A percentile compares a stretch with the other conserved stretches of the same genome.
Conservation (phyloP, 2,113 vertebrate genomes). For the Podiceps cristatus region DNA sequence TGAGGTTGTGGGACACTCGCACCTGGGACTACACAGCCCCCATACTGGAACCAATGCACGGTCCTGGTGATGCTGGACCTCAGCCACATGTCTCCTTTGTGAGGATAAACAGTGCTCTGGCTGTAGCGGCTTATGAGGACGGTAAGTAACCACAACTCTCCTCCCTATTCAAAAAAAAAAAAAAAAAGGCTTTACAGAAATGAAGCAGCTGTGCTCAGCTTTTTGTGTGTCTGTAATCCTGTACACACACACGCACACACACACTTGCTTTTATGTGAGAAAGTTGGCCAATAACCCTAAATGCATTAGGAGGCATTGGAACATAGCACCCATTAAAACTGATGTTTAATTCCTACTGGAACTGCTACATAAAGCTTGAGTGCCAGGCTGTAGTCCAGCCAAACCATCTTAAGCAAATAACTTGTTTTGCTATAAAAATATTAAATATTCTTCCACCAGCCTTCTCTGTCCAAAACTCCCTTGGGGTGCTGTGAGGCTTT, state of each 20-base stretch:
- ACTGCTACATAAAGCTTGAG: constrained; percentile 45
- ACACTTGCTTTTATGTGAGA: constrained; percentile 76
- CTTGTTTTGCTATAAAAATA: constrained; percentile 81
- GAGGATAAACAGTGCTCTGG: constrained; percentile 87
- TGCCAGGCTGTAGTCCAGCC: constrained; percentile 76
- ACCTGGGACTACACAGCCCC: constrained; percentile 89
- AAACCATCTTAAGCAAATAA: constrained; percentile 81
- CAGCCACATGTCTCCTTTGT: constrained; percentile 86
- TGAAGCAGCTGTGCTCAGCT: constrained; percentile 80
- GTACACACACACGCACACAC: constrained; percentile 28
- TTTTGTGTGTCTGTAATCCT: constrained; percentile 69
- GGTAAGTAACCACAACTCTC: constrained; percentile 82
- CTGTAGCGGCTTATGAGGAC: constrained; percentile 89
- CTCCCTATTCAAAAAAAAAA: constrained; percentile 32
- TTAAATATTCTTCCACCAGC: constrained; percentile 72
- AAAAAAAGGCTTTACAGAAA: constrained; percentile 72
- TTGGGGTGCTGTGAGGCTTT: constrained; percentile 24
- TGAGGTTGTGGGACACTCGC: constrained; percentile 93
- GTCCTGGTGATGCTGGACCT: constrained; percentile 73
- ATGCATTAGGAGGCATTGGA: constrained; percentile 79
- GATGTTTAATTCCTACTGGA: constrained; percentile 81
- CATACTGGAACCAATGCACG: constrained; percentile 79
- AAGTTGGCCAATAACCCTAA: constrained; percentile 78
- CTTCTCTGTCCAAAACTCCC: constrained; percentile 62
- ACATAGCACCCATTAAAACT: constrained; percentile 78